Evolutionary conservation across 2,888 invertebrate species (phyloP), one percentile per base, ranked within the genome.

Genomic region (Operophtera brumata): DNA sequence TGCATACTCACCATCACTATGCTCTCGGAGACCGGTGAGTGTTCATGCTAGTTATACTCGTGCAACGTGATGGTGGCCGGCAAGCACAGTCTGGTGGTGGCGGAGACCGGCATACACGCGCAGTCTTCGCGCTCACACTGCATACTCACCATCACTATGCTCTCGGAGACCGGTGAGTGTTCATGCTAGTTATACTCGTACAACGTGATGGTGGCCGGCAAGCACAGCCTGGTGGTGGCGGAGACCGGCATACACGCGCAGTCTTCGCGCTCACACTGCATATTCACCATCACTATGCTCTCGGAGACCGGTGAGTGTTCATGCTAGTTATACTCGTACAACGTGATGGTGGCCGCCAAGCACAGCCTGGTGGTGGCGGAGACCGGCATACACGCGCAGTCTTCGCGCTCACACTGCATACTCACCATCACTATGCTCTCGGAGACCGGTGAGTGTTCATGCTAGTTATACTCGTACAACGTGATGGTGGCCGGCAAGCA

Each of bases 91-190:
- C 86, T 97, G 9, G 93, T 93, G 64, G 94, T 93, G 67, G 96
- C 96, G 0, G 91, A 94, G 0, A 97, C 97, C 0, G 92, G 93
- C 0, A 90, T 98, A 0, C 97, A 97, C 77, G 90, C 93, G 0
- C 93, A 93, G 58, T 97, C 97, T 0, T 97, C 97, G 41, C 90
- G 97, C 9, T 97, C 97, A 0, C 98, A 98, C 80, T 96, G 96
- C 61, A 93, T 98, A 47, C 97, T 98, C 75, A 94, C 94, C 0
- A 93, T 97, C 40, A 94, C 94, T 47, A 89, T 97, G 73, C 86
- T 97, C 0, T 93, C 94, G 40, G 85, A 89, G 57, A 81, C 82
- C 1, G 39, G 39, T 25, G n/a, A 25, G 39, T 12, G 14, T 6
- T 37, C 5, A 37, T n/a, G 0, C 4, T 35, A 2, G 35, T n/a